Evolutionary conservation across 2,888 invertebrate species (phyloP).

Genomic region (Ophioninae sp.): DNA sequence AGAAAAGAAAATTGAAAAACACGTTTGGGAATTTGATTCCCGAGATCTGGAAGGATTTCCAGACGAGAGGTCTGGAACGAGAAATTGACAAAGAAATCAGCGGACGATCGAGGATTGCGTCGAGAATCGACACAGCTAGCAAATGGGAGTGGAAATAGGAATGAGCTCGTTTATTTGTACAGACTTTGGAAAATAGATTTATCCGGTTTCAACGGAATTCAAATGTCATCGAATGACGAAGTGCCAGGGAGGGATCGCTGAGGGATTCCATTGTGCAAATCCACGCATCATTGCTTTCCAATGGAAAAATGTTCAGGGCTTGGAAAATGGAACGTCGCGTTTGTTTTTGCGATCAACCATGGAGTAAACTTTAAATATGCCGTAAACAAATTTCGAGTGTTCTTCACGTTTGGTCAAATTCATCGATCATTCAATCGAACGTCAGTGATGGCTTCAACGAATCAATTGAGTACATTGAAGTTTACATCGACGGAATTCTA

Average conservation of each 20-base stretch:
- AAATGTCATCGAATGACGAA: conserved; percentile 28
- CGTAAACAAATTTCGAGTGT: not conserved
- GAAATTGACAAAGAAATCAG: conserved; percentile 23
- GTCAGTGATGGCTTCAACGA: too few relatives aligned
- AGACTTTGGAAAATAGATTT: conserved; percentile 26
- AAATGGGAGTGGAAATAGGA: conserved; percentile 23
- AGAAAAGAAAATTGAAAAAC: not conserved
- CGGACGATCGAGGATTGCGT: conserved; percentile 3
- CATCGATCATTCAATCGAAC: not conserved
- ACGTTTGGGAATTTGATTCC: conserved; percentile 5
- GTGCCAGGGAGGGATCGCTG: not conserved
- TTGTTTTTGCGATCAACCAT: not conserved
- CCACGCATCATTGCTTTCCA: not conserved
- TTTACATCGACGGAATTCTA: not conserved
- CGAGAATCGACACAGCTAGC: conserved; percentile 30
- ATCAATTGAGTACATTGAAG: not conserved
- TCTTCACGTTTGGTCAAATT: not conserved
- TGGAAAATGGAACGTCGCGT: not conserved
- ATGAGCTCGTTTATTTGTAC: conserved; percentile 13
- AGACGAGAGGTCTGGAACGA: not conserved
- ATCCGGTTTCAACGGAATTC: conserved; percentile 22
- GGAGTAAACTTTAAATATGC: not conserved
- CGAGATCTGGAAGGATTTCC: not conserved
- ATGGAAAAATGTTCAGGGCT: not conserved
- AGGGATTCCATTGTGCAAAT: not conserved